Evolutionary conservation across 1,140 invertebrate species (phyloP).

Genomic region (Anagrus nilaparvatae): DNA sequence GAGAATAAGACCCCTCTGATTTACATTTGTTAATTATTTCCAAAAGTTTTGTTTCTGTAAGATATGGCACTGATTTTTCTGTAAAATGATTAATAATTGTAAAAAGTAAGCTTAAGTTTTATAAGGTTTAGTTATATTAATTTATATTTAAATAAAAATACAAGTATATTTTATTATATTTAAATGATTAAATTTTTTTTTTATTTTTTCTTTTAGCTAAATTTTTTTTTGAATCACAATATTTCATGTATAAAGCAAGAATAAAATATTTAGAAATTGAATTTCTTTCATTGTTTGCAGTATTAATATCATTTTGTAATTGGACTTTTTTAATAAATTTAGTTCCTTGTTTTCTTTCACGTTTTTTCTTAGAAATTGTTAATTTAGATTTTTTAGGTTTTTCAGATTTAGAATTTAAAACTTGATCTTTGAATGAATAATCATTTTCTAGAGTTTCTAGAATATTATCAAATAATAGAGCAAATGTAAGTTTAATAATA

Average conservation of each 20-base stretch:
- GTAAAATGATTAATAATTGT: constrained; percentile 2
- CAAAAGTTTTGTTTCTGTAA: constrained; percentile 56
- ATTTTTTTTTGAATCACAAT: constrained; percentile 19
- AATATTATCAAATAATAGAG: too few species aligned
- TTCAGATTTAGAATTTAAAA: constrained; percentile 9
- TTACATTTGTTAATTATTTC: constrained; percentile 57
- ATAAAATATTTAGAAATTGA: constrained; percentile 26
- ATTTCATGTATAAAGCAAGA: constrained; percentile 26
- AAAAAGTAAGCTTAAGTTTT: neutral
- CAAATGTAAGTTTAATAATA: neutral
- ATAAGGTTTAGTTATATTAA: neutral
- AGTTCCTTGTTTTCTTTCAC: constrained; percentile 7
- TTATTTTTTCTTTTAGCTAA: neutral
- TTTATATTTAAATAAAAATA: too few species aligned
- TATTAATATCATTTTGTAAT: constrained; percentile 1
- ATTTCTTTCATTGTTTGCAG: constrained; percentile 3
- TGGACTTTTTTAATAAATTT: constrained; percentile 1
- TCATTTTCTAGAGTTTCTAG: too few species aligned
- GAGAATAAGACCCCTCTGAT: constrained; percentile 49
- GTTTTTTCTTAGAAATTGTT: constrained; percentile 10
- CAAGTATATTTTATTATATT: neutral
- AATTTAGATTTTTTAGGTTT: constrained; percentile 1
- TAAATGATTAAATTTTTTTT: neutral
- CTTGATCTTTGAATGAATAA: too few species aligned
- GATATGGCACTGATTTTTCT: constrained; percentile 43